Conservation (phyloP, 2,888 invertebrate species). For the Drosophila borborema region DNA sequence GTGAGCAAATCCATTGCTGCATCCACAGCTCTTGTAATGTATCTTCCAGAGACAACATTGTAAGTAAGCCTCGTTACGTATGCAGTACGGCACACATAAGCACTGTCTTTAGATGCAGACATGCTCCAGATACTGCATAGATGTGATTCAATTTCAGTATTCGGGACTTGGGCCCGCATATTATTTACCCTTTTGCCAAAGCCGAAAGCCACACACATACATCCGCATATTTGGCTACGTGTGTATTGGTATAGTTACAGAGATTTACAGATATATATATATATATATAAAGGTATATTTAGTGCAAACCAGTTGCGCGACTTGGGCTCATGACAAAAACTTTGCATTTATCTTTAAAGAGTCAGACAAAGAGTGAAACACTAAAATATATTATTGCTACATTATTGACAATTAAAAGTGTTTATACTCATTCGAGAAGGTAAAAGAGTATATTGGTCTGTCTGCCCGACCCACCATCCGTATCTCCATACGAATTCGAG, state of each 20-base stretch:
- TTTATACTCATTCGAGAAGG: not conserved
- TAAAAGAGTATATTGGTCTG: not conserved
- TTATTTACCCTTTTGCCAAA: slow-evolving; percentile 13
- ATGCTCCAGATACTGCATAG: slow-evolving; percentile 15
- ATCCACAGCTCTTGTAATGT: slow-evolving; percentile 50
- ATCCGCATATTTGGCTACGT: not conserved
- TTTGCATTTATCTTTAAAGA: not conserved
- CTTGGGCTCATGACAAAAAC: slow-evolving; percentile 3
- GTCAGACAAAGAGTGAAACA: not conserved
- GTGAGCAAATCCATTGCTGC: slow-evolving; percentile 26
- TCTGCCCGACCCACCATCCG: too few species aligned
- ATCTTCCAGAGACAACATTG: slow-evolving; percentile 53
- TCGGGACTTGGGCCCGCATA: slow-evolving; percentile 10
- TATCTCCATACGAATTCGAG: too few species aligned
- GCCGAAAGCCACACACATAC: not conserved
- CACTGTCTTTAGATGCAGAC: not conserved
- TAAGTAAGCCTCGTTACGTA: slow-evolving; percentile 19
- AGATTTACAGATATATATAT: not conserved
- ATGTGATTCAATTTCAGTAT: slow-evolving; percentile 4
- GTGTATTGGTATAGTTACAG: not conserved
- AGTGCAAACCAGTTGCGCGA: slow-evolving; percentile 6
- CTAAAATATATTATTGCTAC: not conserved
- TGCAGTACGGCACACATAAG: slow-evolving; percentile 2
- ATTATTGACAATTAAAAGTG: not conserved
- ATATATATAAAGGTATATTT: too few species aligned